A percentile compares a stretch with the other conserved stretches of the same genome.
These are phyloP conservation scores for Ariolimax columbianus DNA, from an alignment of 2,888 invertebrate genomes.

Conservation along the genomic window DNA sequence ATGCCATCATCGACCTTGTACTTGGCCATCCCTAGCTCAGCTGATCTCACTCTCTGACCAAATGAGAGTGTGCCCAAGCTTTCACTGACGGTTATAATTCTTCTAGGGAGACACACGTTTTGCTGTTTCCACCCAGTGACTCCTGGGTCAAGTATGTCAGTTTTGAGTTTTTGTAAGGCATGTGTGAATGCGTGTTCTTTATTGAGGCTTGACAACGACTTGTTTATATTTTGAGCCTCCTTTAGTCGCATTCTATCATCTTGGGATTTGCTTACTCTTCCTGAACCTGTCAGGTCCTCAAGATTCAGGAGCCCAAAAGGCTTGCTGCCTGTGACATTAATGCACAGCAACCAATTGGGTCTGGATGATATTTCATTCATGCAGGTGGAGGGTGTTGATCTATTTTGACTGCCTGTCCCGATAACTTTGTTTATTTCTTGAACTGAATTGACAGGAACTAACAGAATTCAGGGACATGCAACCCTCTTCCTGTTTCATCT, in stretches of 20 bases:
- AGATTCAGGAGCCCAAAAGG: slow-evolving; percentile 78
- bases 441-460: slow-evolving; percentile 70
- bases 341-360: slow-evolving; percentile 80
- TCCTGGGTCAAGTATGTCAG: slow-evolving; percentile 82
- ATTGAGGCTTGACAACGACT: slow-evolving; percentile 81
- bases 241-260: slow-evolving; percentile 80
- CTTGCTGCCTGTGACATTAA: slow-evolving; percentile 78
- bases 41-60: slow-evolving; percentile 74
- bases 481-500: slow-evolving; percentile 79
- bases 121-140: slow-evolving; percentile 81
- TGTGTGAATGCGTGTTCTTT: slow-evolving; percentile 80
- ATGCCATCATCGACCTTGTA: slow-evolving; percentile 40
- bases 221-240: slow-evolving; percentile 82
- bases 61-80: slow-evolving; percentile 76
- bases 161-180: slow-evolving; percentile 81
- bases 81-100: slow-evolving; percentile 80
- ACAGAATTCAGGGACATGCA: slow-evolving; percentile 78
- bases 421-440: slow-evolving; percentile 77
- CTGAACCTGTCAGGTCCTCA: slow-evolving; percentile 81
- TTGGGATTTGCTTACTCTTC: slow-evolving; percentile 80
- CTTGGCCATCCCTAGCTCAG: slow-evolving; percentile 75
- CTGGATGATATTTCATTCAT: slow-evolving; percentile 81
- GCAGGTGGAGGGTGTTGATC: slow-evolving; percentile 80
- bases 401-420: slow-evolving; percentile 74
- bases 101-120: slow-evolving; percentile 81